Percentiles rank a stretch among this genome's conserved stretches.
Conservation (phyloP, 2,888 invertebrate species). For the Acutogordius australiensis region DNA sequence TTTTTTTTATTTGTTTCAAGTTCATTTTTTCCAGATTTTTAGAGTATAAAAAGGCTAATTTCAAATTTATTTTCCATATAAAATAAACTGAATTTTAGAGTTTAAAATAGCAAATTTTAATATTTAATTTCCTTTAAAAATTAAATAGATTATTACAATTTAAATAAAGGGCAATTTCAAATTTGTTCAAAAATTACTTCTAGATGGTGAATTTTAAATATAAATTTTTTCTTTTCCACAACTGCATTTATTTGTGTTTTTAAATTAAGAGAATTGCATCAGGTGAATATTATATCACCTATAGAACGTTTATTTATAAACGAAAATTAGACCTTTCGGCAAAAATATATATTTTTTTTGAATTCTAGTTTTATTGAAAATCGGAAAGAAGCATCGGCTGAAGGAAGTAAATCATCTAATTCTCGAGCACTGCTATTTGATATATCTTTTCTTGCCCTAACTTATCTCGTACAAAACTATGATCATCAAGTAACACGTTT, state of each 20-base stretch:
- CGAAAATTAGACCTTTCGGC: background rate
- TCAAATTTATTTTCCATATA: background rate
- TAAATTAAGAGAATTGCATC: no score
- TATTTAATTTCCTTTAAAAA: no score
- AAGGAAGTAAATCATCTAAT: conserved; percentile 6
- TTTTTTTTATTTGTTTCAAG: no score
- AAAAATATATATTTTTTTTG: background rate
- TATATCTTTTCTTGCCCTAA: background rate
- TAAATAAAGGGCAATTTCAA: no score
- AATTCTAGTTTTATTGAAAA: conserved; percentile 1
- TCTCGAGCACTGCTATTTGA: background rate
- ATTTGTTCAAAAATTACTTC: background rate
- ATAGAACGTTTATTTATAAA: no score
- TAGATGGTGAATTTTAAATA: background rate
- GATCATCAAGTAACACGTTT: background rate
- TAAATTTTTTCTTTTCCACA: no score
- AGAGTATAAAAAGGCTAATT: background rate
- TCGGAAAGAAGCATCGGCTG: background rate
- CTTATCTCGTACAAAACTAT: background rate
- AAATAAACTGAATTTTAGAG: no score
- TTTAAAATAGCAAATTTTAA: no score
- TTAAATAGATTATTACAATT: no score
- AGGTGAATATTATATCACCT: no score
- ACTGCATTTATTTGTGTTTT: no score
- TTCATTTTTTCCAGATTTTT: no score